phyloP scores from a whole-genome alignment of 2,888 invertebrate species.

The Drosophila subquinaria region DNA sequence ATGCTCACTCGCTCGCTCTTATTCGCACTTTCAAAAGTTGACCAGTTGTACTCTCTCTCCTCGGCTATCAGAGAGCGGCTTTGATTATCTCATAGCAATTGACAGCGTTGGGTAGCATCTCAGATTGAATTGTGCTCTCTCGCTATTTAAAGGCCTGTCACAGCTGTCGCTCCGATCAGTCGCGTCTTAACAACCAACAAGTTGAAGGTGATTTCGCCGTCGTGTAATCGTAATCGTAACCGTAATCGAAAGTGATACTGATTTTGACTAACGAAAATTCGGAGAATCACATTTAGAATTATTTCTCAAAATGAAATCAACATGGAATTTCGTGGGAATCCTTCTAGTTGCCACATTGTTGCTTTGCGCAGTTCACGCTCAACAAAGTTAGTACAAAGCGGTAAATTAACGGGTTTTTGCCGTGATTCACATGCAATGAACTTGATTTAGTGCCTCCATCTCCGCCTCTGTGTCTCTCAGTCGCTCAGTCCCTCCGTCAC shows the following conservation, averaged over 20 bases:
- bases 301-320: constrained; percentile 50
- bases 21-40: not conserved
- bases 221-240: constrained; percentile 14
- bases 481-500: constrained; percentile 4
- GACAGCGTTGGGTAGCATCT: not conserved
- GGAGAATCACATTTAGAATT: constrained; percentile 11
- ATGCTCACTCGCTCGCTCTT: not conserved
- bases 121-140: not conserved
- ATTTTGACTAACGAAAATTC: not conserved
- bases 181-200: constrained; percentile 16
- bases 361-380: constrained; percentile 45
- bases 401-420: constrained; percentile 18
- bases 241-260: constrained; percentile 12
- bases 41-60: not conserved
- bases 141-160: constrained; percentile 43
- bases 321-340: constrained; percentile 35
- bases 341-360: constrained; percentile 37
- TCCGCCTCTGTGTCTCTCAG: not conserved
- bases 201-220: not conserved
- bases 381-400: constrained; percentile 59
- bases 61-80: constrained; percentile 18
- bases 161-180: constrained; percentile 50
- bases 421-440: constrained; percentile 43
- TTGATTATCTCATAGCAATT: constrained; percentile 13
- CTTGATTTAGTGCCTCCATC: constrained; percentile 17